Evolutionary conservation across 2,888 invertebrate genomes (phyloP).

Genomic region (Stegana nigrithorax): DNA sequence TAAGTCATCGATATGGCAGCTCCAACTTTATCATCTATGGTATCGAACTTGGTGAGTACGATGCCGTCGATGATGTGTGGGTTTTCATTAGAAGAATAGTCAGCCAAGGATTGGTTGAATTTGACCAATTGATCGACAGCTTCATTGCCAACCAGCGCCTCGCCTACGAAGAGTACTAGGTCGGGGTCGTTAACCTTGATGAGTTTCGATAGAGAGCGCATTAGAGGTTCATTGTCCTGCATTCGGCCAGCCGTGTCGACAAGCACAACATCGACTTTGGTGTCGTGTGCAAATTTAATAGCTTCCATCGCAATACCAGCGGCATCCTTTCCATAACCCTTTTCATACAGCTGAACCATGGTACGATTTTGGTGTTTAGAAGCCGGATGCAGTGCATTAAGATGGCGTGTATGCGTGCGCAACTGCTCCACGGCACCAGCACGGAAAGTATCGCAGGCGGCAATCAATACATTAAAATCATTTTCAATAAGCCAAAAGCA

Average conservation of each 20-base stretch:
- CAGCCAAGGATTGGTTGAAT: slow-evolving; percentile 98
- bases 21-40: slow-evolving; percentile 99
- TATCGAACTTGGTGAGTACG: slow-evolving; percentile 99
- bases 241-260: slow-evolving; percentile 99
- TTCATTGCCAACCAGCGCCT: slow-evolving; percentile 99
- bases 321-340: slow-evolving; percentile 98
- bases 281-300: slow-evolving; percentile 87
- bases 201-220: slow-evolving; percentile 96
- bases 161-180: slow-evolving; percentile 98
- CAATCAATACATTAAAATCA: slow-evolving; percentile 93
- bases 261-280: slow-evolving; percentile 89
- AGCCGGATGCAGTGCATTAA: slow-evolving; percentile 93
- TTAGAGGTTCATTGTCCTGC: slow-evolving; percentile 99
- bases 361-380: slow-evolving; percentile 76
- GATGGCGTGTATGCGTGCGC: slow-evolving; percentile 90
- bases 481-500: slow-evolving; percentile 99
- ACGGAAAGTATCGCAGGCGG: slow-evolving; percentile 99
- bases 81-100: slow-evolving; percentile 81
- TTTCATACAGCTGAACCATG: slow-evolving; percentile 97
- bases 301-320: slow-evolving; percentile 99
- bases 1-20: slow-evolving; percentile 99
- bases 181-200: slow-evolving; percentile 98
- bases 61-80: slow-evolving; percentile 98
- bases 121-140: slow-evolving; percentile 99
- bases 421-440: slow-evolving; percentile 99